Percentiles rank a stretch among this genome's conserved stretches.
Evolutionary conservation across 2,113 vertebrate species (phyloP).

Genomic region (Sorex fumeus): DNA sequence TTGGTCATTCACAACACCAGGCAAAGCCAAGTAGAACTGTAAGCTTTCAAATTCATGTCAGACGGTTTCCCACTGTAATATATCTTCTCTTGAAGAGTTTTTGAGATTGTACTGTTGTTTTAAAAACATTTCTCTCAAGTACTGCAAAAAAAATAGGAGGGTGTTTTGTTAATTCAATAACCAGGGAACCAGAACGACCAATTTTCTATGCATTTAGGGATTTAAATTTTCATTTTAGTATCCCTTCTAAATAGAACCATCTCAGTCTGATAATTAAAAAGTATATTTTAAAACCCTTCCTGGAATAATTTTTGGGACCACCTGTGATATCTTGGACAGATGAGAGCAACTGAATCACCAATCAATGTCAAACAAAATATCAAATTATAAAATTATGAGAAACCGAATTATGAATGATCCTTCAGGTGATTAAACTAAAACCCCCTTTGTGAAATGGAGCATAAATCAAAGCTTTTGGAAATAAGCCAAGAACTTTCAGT

Average conservation of each 20-base stretch:
- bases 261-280: not conserved
- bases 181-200: not conserved
- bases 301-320: slow-evolving; percentile 1
- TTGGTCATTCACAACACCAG: slow-evolving; percentile 81
- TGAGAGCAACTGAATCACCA: not conserved
- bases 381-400: no score
- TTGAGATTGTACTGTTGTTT: slow-evolving; percentile 42
- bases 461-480: slow-evolving; percentile 29
- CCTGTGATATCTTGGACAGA: not conserved
- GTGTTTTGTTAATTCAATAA: slow-evolving; percentile 36
- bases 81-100: slow-evolving; percentile 30
- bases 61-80: slow-evolving; percentile 22
- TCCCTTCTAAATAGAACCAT: not conserved
- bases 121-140: slow-evolving; percentile 21
- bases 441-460: not conserved
- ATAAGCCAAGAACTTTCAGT: not conserved
- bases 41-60: slow-evolving; percentile 53
- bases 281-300: slow-evolving; percentile 14
- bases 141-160: slow-evolving; percentile 1
- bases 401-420: not conserved
- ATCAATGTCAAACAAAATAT: not conserved
- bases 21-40: slow-evolving; percentile 68
- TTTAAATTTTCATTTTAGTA: slow-evolving; percentile 44
- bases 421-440: not conserved
- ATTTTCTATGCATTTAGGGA: slow-evolving; percentile 13